phyloP scores from a whole-genome alignment of 2,113 vertebrate genomes.

The Zeus faber region DNA sequence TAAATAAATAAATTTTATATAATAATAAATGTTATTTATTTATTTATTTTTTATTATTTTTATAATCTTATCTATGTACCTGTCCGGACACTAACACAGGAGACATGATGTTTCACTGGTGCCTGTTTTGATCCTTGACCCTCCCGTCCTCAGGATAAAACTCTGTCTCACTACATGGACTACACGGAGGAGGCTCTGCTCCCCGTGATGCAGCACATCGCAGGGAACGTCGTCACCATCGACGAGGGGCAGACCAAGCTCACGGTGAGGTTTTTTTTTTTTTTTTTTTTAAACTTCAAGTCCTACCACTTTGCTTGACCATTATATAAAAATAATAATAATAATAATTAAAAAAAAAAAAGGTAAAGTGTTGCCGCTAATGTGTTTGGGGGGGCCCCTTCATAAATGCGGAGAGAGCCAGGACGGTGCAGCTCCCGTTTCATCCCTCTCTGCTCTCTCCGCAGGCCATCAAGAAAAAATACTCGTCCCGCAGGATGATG shows the following conservation, averaged over 20 bases:
- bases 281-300: too few species aligned
- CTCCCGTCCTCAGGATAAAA: constrained; percentile 38
- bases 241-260: constrained; percentile 74
- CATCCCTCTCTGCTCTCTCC: neutral
- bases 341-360: too few species aligned
- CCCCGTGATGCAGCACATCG: constrained; percentile 80
- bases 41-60: too few species aligned
- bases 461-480: constrained; percentile 84
- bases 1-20: too few species aligned
- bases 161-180: constrained; percentile 74
- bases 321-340: neutral
- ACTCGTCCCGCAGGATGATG: constrained; percentile 68
- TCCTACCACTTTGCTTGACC: too few species aligned
- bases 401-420: too few species aligned
- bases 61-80: too few species aligned
- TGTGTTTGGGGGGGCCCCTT: too few species aligned
- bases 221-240: constrained; percentile 83
- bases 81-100: too few species aligned
- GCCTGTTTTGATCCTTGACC: neutral
- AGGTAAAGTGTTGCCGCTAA: too few species aligned
- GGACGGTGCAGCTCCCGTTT: too few species aligned
- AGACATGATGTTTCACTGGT: neutral
- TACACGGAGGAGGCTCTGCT: constrained; percentile 75
- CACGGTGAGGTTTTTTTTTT: constrained; percentile 64
- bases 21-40: too few species aligned